Conservation (phyloP, 37 sponge, comb jelly and placozoan genomes). For the Theonella swinhoei region DNA sequence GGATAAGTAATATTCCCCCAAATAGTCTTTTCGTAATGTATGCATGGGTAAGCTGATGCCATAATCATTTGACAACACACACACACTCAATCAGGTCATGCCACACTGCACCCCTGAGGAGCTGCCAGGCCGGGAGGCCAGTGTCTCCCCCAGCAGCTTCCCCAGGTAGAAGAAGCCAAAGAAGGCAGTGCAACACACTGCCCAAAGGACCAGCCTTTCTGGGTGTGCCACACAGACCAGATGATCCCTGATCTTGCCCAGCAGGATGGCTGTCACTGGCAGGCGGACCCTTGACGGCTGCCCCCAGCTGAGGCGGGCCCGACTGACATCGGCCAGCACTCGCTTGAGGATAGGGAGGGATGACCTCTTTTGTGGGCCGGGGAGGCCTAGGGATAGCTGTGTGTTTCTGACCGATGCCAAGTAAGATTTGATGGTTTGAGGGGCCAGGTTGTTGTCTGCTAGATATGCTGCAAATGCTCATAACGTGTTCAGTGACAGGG, state of each 20-base stretch:
- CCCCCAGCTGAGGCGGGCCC: neutral
- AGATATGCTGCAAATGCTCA: neutral
- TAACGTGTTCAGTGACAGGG: neutral
- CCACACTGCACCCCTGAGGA: too few relatives aligned
- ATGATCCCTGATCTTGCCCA: neutral
- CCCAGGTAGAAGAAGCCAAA: conserved; percentile 5
- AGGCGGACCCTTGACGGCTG: neutral
- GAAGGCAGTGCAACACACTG: conserved; percentile 1
- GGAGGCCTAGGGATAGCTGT: conserved; percentile 3
- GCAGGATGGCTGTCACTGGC: neutral
- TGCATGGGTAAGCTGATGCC: too few relatives aligned
- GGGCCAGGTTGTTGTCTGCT: neutral
- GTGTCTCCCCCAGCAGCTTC: neutral
- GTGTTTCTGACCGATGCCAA: conserved; percentile 1
- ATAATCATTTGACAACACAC: too few relatives aligned
- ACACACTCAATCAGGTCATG: too few relatives aligned
- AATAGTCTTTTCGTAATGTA: too few relatives aligned
- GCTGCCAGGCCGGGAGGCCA: too few relatives aligned
- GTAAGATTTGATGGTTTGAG: conserved; percentile 1
- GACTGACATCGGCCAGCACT: neutral
- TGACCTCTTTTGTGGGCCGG: conserved; percentile 1
- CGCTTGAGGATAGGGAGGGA: conserved; percentile 5
- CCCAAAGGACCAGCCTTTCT: neutral
- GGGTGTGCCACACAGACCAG: neutral
- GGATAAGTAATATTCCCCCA: too few relatives aligned